These are phyloP conservation scores for Tolypeutes matacus DNA, from an alignment of 2,797 vertebrate species.

Conservation along the genomic window DNA sequence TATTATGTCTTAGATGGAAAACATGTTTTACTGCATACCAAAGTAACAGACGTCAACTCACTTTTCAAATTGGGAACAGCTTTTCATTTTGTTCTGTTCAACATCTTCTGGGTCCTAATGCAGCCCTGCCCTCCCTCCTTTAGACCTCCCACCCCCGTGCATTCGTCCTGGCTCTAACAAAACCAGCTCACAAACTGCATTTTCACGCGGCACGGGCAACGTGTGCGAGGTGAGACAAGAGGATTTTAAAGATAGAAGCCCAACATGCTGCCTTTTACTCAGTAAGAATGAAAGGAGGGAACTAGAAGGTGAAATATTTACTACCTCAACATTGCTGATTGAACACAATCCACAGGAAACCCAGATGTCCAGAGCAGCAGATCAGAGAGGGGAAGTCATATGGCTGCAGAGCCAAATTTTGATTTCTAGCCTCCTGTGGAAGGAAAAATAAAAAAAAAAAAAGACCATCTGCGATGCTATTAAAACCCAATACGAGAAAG, in stretches of 20 bases:
- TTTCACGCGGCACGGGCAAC: neutral
- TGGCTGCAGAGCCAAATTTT: constrained; percentile 63
- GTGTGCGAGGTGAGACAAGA: neutral
- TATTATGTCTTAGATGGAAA: constrained; percentile 85
- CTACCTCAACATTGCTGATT: constrained; percentile 82
- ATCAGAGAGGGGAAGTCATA: constrained; percentile 72
- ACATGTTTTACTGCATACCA: constrained; percentile 85
- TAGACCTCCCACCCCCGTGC: constrained; percentile 41
- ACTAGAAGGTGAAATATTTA: constrained; percentile 79
- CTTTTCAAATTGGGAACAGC: constrained; percentile 85
- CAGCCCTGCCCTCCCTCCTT: constrained; percentile 63
- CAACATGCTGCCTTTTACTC: constrained; percentile 60
- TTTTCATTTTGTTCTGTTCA: constrained; percentile 80
- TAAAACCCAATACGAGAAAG: constrained; percentile 57
- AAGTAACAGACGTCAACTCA: constrained; percentile 84
- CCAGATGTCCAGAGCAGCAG: constrained; percentile 72
- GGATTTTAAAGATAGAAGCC: neutral
- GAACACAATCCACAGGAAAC: constrained; percentile 82
- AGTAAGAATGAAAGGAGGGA: constrained; percentile 77
- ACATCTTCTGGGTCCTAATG: constrained; percentile 78
- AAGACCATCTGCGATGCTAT: constrained; percentile 27
- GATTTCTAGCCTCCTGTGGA: constrained; percentile 66
- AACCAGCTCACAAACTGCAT: constrained; percentile 28
- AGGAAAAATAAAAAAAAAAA: neutral
- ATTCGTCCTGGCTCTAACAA: neutral